Conservation (phyloP, 1,140 invertebrate genomes). For the Mya arenaria region DNA sequence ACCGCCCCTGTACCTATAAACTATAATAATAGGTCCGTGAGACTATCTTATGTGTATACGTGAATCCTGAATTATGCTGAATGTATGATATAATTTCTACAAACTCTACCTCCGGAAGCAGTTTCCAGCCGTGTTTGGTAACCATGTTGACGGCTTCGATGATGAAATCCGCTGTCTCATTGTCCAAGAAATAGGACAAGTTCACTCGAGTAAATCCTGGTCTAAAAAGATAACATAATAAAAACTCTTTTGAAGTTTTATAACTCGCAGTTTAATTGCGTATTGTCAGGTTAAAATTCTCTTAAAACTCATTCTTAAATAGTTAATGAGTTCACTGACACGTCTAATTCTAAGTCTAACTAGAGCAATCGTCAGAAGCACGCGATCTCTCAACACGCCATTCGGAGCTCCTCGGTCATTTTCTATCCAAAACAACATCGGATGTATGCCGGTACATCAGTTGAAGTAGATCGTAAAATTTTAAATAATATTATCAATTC, state of each 20-base stretch:
- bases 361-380: neutral
- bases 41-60: too few relatives aligned
- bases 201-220: constrained; percentile 93
- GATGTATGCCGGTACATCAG: too few relatives aligned
- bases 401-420: neutral
- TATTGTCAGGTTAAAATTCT: neutral
- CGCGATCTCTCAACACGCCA: neutral
- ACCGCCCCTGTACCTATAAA: too few relatives aligned
- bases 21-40: too few relatives aligned
- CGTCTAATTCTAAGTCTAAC: too few relatives aligned
- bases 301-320: neutral
- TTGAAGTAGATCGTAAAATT: too few relatives aligned
- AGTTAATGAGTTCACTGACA: neutral
- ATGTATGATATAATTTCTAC: too few relatives aligned
- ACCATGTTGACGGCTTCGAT: constrained; percentile 92
- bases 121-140: constrained; percentile 92
- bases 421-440: too few relatives aligned
- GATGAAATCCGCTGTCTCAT: constrained; percentile 89
- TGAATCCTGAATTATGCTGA: too few relatives aligned
- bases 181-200: constrained; percentile 91
- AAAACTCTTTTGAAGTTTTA: neutral
- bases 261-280: neutral
- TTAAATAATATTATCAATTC: too few relatives aligned
- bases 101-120: constrained; percentile 85
- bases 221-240: constrained; percentile 39